Percentiles rank a stretch among this genome's conserved stretches.
Evolutionary conservation across 1,140 invertebrate species (phyloP).

Genomic region (Halyomorpha halys): DNA sequence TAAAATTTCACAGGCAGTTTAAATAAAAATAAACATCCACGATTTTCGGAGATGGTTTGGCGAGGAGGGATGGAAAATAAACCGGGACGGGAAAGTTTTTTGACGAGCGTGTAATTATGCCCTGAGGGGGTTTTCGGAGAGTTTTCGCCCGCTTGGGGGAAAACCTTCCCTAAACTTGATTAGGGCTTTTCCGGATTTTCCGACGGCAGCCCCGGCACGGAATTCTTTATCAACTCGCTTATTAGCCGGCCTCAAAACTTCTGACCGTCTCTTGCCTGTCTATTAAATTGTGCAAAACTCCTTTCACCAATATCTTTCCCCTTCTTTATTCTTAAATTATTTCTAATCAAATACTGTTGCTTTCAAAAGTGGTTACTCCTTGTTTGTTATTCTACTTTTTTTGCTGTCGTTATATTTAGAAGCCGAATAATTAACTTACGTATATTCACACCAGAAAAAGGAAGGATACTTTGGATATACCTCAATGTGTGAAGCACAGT

Average conservation of each 20-base stretch:
- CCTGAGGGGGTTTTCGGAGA: slow-evolving; percentile 3
- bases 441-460: too few relatives aligned
- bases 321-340: too few relatives aligned
- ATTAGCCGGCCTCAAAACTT: slow-evolving; percentile 5
- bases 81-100: slow-evolving; percentile 13
- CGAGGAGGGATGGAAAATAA: not conserved
- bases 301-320: not conserved
- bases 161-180: slow-evolving; percentile 9
- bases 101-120: slow-evolving; percentile 17
- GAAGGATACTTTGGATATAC: too few relatives aligned
- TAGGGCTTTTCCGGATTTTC: slow-evolving; percentile 11
- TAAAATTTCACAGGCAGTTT: too few relatives aligned
- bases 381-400: too few relatives aligned
- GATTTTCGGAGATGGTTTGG: too few relatives aligned
- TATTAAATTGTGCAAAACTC: slow-evolving; percentile 10
- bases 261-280: slow-evolving; percentile 2
- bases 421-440: too few relatives aligned
- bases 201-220: not conserved
- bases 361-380: too few relatives aligned
- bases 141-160: slow-evolving; percentile 2
- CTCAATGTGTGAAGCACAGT: too few relatives aligned
- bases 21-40: too few relatives aligned
- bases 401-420: too few relatives aligned
- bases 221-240: slow-evolving; percentile 11
- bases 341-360: too few relatives aligned